phyloP scores from a whole-genome alignment of 2,888 invertebrate species.

The Lasius fuliginosus region DNA sequence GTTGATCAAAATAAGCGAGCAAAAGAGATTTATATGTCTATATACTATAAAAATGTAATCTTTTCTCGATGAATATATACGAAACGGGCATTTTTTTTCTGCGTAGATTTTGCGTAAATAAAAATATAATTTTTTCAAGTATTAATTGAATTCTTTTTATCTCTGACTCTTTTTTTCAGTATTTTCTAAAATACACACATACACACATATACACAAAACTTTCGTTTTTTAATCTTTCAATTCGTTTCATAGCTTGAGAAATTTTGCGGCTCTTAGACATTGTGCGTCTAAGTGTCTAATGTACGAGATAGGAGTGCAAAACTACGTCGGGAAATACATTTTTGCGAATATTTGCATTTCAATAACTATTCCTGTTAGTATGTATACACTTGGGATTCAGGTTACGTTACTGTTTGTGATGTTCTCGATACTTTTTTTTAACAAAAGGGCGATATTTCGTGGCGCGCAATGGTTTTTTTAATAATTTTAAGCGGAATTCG shows the following conservation, averaged over 20 bases:
- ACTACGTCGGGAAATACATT: conserved; percentile 20
- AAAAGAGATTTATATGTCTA: neutral
- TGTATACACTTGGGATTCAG: conserved; percentile 32
- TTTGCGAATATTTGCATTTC: conserved; percentile 33
- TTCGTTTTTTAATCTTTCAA: neutral
- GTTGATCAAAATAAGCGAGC: neutral
- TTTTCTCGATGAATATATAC: neutral
- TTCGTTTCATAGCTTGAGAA: neutral
- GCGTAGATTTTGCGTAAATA: neutral
- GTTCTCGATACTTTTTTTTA: conserved; percentile 28
- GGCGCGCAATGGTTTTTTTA: neutral
- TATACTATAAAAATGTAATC: neutral
- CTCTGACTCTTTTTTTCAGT: neutral
- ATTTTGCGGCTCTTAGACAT: neutral
- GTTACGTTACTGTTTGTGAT: conserved; percentile 39
- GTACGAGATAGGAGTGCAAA: neutral
- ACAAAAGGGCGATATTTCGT: conserved; percentile 1
- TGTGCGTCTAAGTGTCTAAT: neutral
- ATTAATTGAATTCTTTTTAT: neutral
- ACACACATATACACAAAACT: neutral
- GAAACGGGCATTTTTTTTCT: neutral
- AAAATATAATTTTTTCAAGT: neutral
- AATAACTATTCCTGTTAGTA: conserved; percentile 34
- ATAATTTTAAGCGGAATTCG: conserved; percentile 24
- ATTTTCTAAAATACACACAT: neutral